phyloP scores from a whole-genome alignment of 2,113 vertebrate genomes.

The Setophaga coronata region DNA sequence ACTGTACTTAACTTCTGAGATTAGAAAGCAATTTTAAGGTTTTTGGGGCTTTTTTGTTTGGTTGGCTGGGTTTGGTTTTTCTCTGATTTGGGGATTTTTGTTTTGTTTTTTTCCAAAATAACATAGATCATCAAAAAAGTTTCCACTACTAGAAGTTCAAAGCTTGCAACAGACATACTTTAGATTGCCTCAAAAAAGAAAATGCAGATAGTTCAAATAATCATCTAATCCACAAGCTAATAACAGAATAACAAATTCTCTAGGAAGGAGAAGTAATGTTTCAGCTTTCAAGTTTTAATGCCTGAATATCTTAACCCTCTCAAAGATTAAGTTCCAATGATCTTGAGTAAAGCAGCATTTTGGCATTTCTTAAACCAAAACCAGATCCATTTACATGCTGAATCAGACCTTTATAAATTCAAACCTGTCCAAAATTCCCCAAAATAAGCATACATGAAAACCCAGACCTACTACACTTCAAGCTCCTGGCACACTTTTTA shows the following conservation, averaged over 20 bases:
- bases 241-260: conserved; percentile 38
- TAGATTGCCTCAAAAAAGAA: conserved; percentile 5
- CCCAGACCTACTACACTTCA: not conserved
- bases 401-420: not conserved
- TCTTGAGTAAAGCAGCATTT: not conserved
- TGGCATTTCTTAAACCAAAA: not conserved
- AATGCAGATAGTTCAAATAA: conserved; percentile 43
- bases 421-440: not conserved
- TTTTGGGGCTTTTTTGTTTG: not conserved
- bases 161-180: not conserved
- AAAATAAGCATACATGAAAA: not conserved
- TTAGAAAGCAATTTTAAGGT: not conserved
- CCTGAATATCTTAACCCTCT: not conserved
- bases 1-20: not conserved
- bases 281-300: not conserved
- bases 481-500: not conserved
- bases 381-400: not conserved
- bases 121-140: not conserved
- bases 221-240: conserved; percentile 1
- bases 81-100: too few species aligned
- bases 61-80: not conserved
- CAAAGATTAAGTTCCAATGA: not conserved
- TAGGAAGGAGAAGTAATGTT: not conserved
- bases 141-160: conserved; percentile 4
- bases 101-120: not conserved